Base-by-base conservation (phyloP, 2,888 invertebrate species). In the Eudemis profundana region DNA sequence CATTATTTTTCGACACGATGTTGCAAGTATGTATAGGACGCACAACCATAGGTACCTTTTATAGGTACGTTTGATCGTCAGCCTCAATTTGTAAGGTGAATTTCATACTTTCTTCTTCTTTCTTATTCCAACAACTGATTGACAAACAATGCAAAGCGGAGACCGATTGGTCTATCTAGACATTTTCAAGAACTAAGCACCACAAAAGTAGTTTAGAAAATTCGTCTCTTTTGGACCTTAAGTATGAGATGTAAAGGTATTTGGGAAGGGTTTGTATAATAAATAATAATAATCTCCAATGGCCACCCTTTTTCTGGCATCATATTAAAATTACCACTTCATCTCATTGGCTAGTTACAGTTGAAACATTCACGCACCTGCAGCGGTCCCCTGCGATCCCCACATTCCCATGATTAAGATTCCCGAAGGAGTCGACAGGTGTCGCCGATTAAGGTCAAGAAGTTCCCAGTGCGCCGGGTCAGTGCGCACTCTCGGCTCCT, bases 371-470 rank as follows among this genome's bases (percentile, higher is more conserved):
- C 21, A 5, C 63, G 68, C 68, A 69, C 70, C 69, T 71, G 67
- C 70, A 66, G 66, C 61, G 46, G 62, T 60, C 71, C 74, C 73
- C 63, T 66, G 51, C 10, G 63, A 63, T 53, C 66, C 71, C 73
- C 73, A 75, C 67, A 78, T 91, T 91, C 90, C 86, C 91, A 91
- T 90, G 87, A 86, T 89, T 86, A 86, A 84, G 85, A 89, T 86
- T 84, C 86, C 84, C 78, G 71, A 80, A 84, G 86, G 74, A 82
- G 78, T 79, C 71, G 76, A 87, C 90, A 91, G 91, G 91, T 91
- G 91, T 74, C 71, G 69, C 74, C 81, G 85, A 86, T 86, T 85
- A 91, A 91, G 91, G 91, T 90, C 87, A 89, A 86, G 86, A 76
- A 81, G 83, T 89, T 90, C 90, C 83, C 90, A 91, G 71, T 79